These are phyloP conservation scores for Prionace glauca DNA, from an alignment of 2,797 vertebrate species.

Conservation along the genomic window DNA sequence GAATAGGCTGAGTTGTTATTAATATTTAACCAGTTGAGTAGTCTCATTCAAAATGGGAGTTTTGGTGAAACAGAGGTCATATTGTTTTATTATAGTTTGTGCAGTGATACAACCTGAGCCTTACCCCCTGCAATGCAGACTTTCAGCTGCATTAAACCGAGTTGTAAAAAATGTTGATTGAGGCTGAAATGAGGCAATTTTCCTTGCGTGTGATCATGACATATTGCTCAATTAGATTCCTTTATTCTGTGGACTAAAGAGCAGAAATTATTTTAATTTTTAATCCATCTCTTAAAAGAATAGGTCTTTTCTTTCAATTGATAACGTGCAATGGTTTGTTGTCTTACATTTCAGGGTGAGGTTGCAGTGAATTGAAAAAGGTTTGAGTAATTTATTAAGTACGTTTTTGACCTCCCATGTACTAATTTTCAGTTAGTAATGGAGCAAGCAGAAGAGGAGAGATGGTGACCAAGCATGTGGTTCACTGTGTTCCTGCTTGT, in stretches of 20 bases:
- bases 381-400: neutral
- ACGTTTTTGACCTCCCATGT: too few species aligned
- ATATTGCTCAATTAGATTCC: neutral
- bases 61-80: neutral
- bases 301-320: neutral
- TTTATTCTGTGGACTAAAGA: neutral
- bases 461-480: neutral
- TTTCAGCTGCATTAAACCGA: neutral
- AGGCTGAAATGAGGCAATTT: neutral
- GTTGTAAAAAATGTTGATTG: neutral
- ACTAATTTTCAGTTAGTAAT: neutral
- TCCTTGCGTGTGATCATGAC: neutral
- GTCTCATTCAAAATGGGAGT: neutral
- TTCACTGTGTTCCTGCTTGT: neutral
- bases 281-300: neutral
- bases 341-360: neutral
- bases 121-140: neutral
- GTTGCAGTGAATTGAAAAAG: neutral
- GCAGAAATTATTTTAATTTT: neutral
- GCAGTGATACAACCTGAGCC: neutral
- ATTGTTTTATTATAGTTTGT: neutral
- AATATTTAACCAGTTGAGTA: neutral
- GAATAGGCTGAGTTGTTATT: neutral
- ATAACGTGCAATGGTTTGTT: neutral
- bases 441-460: neutral